These are phyloP conservation scores for Xestia ashworthii DNA, from an alignment of 2,888 invertebrate species.

Conservation along the genomic window DNA sequence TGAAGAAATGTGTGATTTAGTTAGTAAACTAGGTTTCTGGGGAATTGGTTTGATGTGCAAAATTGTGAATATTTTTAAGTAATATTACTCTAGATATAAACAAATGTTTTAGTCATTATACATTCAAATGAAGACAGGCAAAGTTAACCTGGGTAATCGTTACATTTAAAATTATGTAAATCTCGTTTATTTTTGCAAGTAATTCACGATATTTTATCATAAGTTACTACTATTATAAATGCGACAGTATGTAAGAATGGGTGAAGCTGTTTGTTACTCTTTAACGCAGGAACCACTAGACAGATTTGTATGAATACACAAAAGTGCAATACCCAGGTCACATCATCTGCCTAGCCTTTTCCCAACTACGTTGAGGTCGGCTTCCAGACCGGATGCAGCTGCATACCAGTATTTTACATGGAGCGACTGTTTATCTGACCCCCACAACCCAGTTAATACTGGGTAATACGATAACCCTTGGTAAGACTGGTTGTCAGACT, in stretches of 20 bases:
- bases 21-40: conserved; percentile 37
- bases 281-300: neutral
- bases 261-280: neutral
- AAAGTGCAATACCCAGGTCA: no score
- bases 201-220: neutral
- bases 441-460: no score
- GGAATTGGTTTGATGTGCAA: conserved; percentile 40
- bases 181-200: neutral
- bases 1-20: conserved; percentile 20
- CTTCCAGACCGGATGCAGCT: no score
- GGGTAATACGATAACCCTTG: no score
- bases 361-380: no score
- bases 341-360: no score
- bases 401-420: no score
- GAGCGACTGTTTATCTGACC: no score
- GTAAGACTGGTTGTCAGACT: no score
- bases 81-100: neutral
- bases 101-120: neutral
- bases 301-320: neutral
- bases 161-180: neutral
- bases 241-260: neutral
- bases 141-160: neutral
- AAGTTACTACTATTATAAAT: neutral
- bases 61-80: conserved; percentile 9
- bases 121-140: neutral